Evolutionary conservation across 2,888 invertebrate genomes (phyloP).

Genomic region (Pristionchus arcanus): DNA sequence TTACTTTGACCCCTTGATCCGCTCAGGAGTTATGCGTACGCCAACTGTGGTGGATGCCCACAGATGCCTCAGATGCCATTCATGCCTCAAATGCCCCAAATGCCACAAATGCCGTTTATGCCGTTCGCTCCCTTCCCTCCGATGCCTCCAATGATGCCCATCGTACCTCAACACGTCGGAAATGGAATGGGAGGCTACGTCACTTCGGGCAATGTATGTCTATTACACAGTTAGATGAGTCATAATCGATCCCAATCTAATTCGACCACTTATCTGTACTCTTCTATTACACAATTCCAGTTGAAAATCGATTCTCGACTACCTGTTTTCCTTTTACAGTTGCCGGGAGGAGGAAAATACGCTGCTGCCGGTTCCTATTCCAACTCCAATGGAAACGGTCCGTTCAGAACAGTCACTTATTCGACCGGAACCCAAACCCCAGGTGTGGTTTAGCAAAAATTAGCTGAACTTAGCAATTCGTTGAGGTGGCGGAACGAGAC

Average conservation of each 20-base stretch:
- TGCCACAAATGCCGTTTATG: conserved; percentile 23
- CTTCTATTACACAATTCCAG: background rate
- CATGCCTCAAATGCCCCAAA: conserved; percentile 2
- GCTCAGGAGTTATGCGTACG: background rate
- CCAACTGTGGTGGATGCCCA: background rate
- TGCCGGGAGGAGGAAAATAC: background rate
- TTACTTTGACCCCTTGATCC: background rate
- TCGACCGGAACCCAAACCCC: background rate
- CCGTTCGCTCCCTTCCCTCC: background rate
- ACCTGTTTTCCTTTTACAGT: background rate
- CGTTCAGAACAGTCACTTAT: background rate
- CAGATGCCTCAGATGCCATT: background rate
- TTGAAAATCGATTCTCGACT: background rate
- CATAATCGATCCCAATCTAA: background rate
- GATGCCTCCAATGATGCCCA: background rate
- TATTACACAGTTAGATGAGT: background rate
- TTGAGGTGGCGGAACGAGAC: background rate
- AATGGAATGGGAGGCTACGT: conserved; percentile 38
- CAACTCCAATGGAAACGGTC: background rate
- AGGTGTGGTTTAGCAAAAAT: background rate
- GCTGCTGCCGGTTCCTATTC: background rate
- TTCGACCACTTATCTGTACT: background rate
- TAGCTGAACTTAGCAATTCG: background rate
- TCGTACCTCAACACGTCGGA: background rate
- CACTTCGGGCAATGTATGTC: conserved; percentile 5